Evolutionary conservation across 2,888 invertebrate genomes (phyloP), one percentile per base, ranked within the genome.

Genomic region (Cantharis rustica): DNA sequence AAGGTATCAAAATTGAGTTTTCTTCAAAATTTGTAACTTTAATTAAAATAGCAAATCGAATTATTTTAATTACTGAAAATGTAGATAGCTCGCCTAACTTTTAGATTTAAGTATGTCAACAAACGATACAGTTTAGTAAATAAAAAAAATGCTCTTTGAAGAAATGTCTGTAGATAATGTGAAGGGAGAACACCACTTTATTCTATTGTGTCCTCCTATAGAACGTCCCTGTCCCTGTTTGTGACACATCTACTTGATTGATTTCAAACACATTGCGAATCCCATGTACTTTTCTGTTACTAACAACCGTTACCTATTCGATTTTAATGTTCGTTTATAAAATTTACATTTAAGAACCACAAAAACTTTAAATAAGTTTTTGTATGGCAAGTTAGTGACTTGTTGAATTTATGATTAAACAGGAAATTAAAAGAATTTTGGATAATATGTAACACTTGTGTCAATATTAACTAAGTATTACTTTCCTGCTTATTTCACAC

Each of bases 191-290:
- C 79, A 79, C 79, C 81, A 82, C 79, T 82, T 78, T 79, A 77
- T 70, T 74, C 76, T 80, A 82, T 83, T 84, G 83, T 83, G 81
- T 83, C 81, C 82, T 79, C 80, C 81, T 80, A 75, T 81, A 79
- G 78, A 79, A 81, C 81, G 82, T 83, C 79, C 81, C 84, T 84
- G 82, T 83, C 79, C 81, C 84, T 84, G 84, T 84, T 82, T 82
- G 79, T 79, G 79, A 79, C 84, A 84, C 84, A 83, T 82, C 81
- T 79, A 77, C 79, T 80, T 82, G 84, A 84, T 84, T 84, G 84
- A 84, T 84, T 84, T 83, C 81, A 81, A 83, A 83, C 84, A 83
- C 83, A 83, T 82, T 83, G 80, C 80, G 77, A 80, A 81, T 82
- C 82, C 81, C 82, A 82, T 79, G 79, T 79, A 81, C 69, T 80